Base-by-base conservation (phyloP, 1,140 invertebrate species). In the Pentalonia nigronervosa region DNA sequence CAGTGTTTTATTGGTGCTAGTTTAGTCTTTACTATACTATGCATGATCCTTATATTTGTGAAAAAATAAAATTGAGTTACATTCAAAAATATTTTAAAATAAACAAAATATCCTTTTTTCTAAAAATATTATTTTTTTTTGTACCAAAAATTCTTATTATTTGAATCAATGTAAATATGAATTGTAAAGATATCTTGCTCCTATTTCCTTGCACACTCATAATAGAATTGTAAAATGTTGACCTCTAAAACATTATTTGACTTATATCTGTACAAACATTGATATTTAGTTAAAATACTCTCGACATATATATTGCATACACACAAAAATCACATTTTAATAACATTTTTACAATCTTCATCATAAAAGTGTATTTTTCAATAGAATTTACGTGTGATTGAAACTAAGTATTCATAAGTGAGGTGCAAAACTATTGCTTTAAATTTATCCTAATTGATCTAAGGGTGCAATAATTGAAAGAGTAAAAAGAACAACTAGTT, bases 401-500 rank as follows among this genome's bases (percentile, higher is more conserved):
- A 67, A 67, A 90, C 53, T 45, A 90, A 90, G 17, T 81, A 93
- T 84, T 92, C 67, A 30, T 41, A 53, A 36, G 60, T 92, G 91
- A 60, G 6, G 89, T 84, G 91, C 91, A 84, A 45, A 93, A 86
- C 81, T 93, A 93, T 84, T 50, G 41, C 36, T 93, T 84, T 20
- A 56, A 81, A 11, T 81, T 25, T 23, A 53, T 93, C 67, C 53
- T 48, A 76, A 14, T 83, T 20, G 36, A 53, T 81, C 81, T 84
- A 93, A 93, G 25, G 25, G 91, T 93, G 91, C 81, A 93, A 41
- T 48, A 34, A 48, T 83, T 47, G 34, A 48, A 47, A 81, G 45
- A 93, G 48, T 86, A n/a, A 93, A 84, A 86, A 93, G 76, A 86
- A 83, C 81, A 81, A 81, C 81, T 93, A 93, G 67, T 47, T 83